Evolutionary conservation across 53 echinoderm and acorn worm species (phyloP).

Genomic region (Echinometra lucunter): DNA sequence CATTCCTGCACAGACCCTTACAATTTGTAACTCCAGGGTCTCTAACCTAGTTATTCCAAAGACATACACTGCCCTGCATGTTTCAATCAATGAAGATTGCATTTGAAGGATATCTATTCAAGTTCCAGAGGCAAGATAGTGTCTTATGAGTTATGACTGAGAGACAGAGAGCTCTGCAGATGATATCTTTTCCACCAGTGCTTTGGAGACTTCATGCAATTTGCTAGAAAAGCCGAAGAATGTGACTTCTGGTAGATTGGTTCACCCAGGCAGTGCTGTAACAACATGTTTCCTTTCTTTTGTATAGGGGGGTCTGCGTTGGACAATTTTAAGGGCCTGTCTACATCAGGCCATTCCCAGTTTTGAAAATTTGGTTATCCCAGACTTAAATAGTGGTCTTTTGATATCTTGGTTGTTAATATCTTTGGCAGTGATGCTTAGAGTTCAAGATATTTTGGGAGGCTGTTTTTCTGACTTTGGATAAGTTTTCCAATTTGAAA

Average conservation of each 20-base stretch:
- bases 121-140: not conserved
- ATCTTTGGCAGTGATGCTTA: no score
- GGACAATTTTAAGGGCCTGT: no score
- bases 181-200: not conserved
- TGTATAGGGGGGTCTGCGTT: no score
- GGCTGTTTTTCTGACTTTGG: no score
- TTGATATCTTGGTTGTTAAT: no score
- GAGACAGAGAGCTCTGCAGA: not conserved
- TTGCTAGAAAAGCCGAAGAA: not conserved
- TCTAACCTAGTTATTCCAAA: constrained; percentile 20
- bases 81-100: constrained; percentile 30
- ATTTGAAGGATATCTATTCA: not conserved
- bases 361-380: no score
- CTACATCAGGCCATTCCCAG: no score
- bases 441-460: no score
- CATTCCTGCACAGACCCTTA: constrained; percentile 13
- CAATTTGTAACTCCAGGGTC: constrained; percentile 14
- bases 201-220: not conserved
- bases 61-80: constrained; percentile 8
- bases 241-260: not conserved
- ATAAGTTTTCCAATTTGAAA: no score
- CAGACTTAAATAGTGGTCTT: no score
- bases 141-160: not conserved
- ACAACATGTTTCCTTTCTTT: no score
- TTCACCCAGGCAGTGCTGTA: no score